These are phyloP conservation scores for Halictus rubicundus DNA, from an alignment of 1,140 invertebrate genomes.

Conservation along the genomic window DNA sequence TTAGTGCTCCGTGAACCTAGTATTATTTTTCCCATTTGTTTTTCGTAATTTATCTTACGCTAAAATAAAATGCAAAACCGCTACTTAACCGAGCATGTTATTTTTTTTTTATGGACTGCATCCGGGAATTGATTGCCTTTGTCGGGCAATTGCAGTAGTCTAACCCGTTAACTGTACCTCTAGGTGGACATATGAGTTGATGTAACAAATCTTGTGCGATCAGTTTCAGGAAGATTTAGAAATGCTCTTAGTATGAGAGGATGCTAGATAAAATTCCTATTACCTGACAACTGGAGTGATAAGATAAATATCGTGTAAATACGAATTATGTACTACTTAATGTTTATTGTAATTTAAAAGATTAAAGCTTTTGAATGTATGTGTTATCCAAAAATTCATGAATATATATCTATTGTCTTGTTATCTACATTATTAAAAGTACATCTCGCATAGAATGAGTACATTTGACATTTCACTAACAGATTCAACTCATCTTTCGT, in stretches of 20 bases:
- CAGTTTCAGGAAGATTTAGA: conserved; percentile 53
- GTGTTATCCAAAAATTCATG: conserved; percentile 53
- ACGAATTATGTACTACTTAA: conserved; percentile 75
- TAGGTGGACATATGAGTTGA: no score
- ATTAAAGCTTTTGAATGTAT: conserved; percentile 76
- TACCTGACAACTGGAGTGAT: conserved; percentile 65
- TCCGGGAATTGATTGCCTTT: no score
- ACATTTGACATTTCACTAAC: conserved; percentile 17
- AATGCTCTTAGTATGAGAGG: conserved; percentile 35
- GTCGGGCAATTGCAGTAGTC: no score
- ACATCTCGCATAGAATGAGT: conserved; percentile 1
- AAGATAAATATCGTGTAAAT: conserved; percentile 74
- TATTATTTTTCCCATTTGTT: no score
- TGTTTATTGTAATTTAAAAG: conserved; percentile 77
- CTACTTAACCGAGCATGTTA: no score
- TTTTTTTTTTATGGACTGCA: no score
- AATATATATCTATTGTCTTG: conserved; percentile 57
- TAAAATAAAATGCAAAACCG: no score
- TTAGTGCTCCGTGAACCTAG: no score
- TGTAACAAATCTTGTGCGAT: neutral
- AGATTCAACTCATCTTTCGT: neutral
- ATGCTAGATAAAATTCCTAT: conserved; percentile 62
- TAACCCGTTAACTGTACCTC: no score
- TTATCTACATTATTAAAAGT: conserved; percentile 34
- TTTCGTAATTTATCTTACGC: no score